Conservation (phyloP, 2,888 invertebrate species). For the Lithophane ornitopus region DNA sequence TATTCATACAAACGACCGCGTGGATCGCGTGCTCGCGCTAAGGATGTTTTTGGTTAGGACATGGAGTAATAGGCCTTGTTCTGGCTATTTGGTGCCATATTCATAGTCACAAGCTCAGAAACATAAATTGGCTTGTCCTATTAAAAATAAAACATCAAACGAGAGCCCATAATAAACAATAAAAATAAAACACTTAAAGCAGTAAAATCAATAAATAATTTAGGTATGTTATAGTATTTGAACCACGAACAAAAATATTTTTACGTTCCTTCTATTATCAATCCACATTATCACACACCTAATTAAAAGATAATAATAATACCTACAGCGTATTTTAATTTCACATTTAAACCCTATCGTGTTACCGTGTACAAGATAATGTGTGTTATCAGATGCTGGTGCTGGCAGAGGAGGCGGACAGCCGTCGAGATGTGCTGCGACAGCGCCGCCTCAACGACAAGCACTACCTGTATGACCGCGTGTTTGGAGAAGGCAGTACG, state of each 20-base stretch:
- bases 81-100: not conserved
- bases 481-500: conserved; percentile 96
- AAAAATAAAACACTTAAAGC: not conserved
- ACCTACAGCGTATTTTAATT: conserved; percentile 22
- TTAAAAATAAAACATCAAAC: not conserved
- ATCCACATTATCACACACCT: not conserved
- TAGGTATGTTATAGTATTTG: not conserved
- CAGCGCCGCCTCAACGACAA: conserved; percentile 93
- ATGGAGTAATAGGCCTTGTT: not conserved
- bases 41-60: not conserved
- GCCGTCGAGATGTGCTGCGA: conserved; percentile 91
- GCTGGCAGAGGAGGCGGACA: conserved; percentile 86
- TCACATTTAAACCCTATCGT: conserved; percentile 23
- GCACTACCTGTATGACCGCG: conserved; percentile 97
- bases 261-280: not conserved
- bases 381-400: conserved; percentile 82
- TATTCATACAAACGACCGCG: not conserved
- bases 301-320: conserved; percentile 14
- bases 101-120: not conserved
- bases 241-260: not conserved
- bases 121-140: not conserved
- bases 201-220: not conserved
- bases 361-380: conserved; percentile 28
- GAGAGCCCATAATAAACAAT: not conserved
- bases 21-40: not conserved